Percentiles rank a stretch among this genome's conserved stretches.
Conservation (phyloP, 2,113 vertebrate genomes). For the Anguilla rostrata region DNA sequence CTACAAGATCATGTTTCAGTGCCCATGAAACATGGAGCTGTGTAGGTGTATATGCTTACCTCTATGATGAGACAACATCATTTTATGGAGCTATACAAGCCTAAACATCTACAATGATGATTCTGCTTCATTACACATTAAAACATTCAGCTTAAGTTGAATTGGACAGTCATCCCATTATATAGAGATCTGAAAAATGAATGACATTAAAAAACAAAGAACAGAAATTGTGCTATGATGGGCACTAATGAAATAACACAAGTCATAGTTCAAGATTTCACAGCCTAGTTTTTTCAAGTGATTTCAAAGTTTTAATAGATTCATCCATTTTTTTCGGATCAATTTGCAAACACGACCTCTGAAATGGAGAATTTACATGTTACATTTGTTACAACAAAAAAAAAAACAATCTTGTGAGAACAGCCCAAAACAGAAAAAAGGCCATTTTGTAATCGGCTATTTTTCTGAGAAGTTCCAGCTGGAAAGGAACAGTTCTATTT, state of each 20-base stretch:
- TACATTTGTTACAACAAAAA: neutral
- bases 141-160: too few relatives aligned
- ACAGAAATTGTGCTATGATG: neutral
- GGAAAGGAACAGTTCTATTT: neutral
- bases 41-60: neutral
- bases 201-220: too few relatives aligned
- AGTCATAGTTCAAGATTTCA: neutral
- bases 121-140: too few relatives aligned
- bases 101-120: too few relatives aligned
- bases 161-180: too few relatives aligned
- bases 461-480: neutral
- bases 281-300: neutral
- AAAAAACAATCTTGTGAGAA: neutral
- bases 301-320: neutral
- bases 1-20: neutral
- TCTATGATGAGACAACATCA: neutral
- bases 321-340: neutral
- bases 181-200: neutral
- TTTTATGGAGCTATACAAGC: too few relatives aligned
- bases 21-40: neutral
- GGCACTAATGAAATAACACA: neutral
- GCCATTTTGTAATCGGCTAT: neutral
- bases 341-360: neutral
- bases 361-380: neutral
- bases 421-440: neutral